phyloP scores from a whole-genome alignment of 2,113 vertebrate genomes.

The Colaptes auratus region DNA sequence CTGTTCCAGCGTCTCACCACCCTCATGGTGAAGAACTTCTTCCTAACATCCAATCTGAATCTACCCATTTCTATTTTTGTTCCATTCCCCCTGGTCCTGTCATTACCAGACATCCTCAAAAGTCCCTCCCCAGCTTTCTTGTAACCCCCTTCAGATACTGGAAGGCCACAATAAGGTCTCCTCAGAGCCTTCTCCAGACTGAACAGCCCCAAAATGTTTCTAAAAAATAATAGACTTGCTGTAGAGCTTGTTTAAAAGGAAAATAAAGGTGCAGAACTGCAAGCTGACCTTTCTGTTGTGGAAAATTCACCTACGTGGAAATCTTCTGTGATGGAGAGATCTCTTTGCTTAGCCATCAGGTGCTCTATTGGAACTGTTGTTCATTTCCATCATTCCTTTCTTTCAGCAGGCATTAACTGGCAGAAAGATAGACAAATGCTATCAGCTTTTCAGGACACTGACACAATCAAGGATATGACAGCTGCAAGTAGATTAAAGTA shows the following conservation, averaged over 20 bases:
- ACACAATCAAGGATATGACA: background rate
- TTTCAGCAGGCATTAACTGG: slow-evolving; percentile 88
- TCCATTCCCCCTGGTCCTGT: too few species aligned
- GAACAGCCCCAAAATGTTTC: slow-evolving; percentile 41
- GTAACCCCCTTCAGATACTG: too few species aligned
- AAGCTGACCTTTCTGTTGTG: slow-evolving; percentile 56
- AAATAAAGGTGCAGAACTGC: slow-evolving; percentile 61
- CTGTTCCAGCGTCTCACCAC: too few species aligned
- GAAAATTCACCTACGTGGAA: slow-evolving; percentile 62
- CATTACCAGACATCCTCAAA: too few species aligned
- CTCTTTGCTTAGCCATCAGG: slow-evolving; percentile 29
- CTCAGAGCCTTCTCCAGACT: too few species aligned
- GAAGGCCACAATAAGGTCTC: too few species aligned
- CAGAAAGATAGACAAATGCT: slow-evolving; percentile 42
- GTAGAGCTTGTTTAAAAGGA: slow-evolving; percentile 51
- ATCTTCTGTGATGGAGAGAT: slow-evolving; percentile 6
- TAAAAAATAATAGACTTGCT: slow-evolving; percentile 74
- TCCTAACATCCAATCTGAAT: too few species aligned
- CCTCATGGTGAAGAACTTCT: too few species aligned
- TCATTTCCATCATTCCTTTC: slow-evolving; percentile 82
- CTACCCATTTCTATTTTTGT: too few species aligned
- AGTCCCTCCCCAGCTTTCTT: too few species aligned
- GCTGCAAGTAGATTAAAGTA: background rate
- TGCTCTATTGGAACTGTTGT: slow-evolving; percentile 51
- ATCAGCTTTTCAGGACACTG: background rate